Conservation (phyloP, 2,797 vertebrate genomes). For the Thaleichthys pacificus region DNA sequence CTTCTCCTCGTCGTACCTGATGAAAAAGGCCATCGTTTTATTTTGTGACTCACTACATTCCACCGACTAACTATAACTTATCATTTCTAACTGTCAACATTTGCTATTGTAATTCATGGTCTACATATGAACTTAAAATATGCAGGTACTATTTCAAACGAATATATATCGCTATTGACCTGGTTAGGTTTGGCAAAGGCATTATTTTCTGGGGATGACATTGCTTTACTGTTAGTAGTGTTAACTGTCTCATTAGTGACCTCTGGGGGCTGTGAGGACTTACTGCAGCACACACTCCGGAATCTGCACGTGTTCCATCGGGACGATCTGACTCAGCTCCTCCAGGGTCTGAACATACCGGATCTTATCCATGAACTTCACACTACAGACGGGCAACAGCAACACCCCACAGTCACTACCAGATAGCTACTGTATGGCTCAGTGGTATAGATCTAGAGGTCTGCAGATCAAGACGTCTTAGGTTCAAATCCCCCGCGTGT, state of each 20-base stretch:
- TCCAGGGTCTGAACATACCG: conserved; percentile 91
- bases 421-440: neutral
- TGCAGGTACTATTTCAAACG: too few species aligned
- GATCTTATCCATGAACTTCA: conserved; percentile 97
- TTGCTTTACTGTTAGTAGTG: neutral
- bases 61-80: neutral
- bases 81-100: neutral
- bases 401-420: neutral
- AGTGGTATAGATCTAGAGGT: neutral
- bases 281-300: conserved; percentile 93
- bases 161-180: too few species aligned
- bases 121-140: too few species aligned
- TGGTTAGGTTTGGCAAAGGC: neutral
- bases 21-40: conserved; percentile 10
- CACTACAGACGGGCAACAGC: conserved; percentile 65
- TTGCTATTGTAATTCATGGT: too few species aligned
- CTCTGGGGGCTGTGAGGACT: conserved; percentile 68
- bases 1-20: conserved; percentile 90
- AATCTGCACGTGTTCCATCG: conserved; percentile 96
- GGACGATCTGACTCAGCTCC: conserved; percentile 88
- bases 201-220: neutral
- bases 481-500: too few species aligned
- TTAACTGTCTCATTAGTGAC: conserved; percentile 30
- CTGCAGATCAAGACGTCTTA: neutral
- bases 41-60: neutral